Percentiles rank a stretch among this genome's conserved stretches.
These are phyloP conservation scores for Drosophila sp. DNA, from an alignment of 1,140 invertebrate genomes.

Conservation along the genomic window DNA sequence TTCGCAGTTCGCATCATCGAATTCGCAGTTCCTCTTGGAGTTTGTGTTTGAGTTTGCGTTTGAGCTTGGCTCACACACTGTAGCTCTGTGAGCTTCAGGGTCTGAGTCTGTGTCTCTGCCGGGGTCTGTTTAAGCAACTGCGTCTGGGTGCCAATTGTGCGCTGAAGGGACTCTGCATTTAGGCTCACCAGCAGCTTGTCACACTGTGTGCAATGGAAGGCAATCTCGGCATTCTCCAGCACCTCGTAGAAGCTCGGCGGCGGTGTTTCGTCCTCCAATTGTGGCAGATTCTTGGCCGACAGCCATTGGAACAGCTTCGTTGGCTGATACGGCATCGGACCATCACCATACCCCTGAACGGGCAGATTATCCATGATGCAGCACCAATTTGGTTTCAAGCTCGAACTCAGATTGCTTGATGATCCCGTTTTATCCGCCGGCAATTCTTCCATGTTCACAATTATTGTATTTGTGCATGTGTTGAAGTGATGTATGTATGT, in stretches of 20 bases:
- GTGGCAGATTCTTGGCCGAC: constrained; percentile 1
- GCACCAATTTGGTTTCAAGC: background rate
- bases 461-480: background rate
- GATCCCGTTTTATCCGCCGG: background rate
- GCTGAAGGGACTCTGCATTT: background rate
- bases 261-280: constrained; percentile 39
- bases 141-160: constrained; percentile 23
- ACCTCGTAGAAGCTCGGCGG: constrained; percentile 33
- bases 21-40: background rate
- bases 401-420: background rate
- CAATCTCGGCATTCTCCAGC: background rate
- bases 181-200: constrained; percentile 9
- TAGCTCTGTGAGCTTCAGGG: background rate
- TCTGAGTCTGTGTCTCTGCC: background rate
- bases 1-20: background rate
- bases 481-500: background rate
- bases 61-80: no score
- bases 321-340: background rate
- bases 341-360: background rate
- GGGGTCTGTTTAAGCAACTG: background rate
- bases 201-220: constrained; percentile 1
- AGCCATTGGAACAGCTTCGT: constrained; percentile 24
- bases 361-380: background rate
- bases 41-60: no score
- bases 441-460: background rate